phyloP scores from a whole-genome alignment of 1,140 invertebrate genomes.

The Procambarus virginalis region DNA sequence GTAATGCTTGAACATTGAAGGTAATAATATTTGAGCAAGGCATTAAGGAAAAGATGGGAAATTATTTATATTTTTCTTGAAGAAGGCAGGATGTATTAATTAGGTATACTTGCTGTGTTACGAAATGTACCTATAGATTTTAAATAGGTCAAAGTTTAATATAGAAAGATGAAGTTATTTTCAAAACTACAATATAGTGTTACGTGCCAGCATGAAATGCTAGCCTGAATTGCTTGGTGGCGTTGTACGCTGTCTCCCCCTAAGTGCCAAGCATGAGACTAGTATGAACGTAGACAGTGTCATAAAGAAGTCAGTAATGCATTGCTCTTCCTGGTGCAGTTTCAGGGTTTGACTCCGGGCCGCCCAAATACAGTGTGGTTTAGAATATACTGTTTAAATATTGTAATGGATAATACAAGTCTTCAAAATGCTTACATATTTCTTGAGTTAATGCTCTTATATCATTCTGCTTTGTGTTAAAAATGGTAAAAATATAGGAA shows the following conservation, averaged over 20 bases:
- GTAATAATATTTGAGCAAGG: not conserved
- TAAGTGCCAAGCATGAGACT: conserved; percentile 36
- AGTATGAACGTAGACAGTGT: not conserved
- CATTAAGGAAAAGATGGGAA: not conserved
- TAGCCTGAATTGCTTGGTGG: conserved; percentile 62
- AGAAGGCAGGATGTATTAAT: not conserved
- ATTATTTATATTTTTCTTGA: not conserved
- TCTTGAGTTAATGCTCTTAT: not conserved
- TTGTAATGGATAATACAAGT: not conserved
- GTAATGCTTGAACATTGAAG: not conserved
- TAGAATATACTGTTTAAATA: not conserved
- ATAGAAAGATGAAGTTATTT: conserved; percentile 53
- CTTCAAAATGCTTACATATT: conserved; percentile 1
- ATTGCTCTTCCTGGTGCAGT: conserved; percentile 37
- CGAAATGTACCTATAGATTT: not conserved
- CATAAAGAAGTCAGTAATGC: not conserved
- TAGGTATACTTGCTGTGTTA: conserved; percentile 20
- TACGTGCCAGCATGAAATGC: conserved; percentile 15
- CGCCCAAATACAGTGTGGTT: conserved; percentile 20
- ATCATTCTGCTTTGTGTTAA: not conserved
- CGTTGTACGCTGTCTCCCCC: conserved; percentile 39
- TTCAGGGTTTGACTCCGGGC: conserved; percentile 34
- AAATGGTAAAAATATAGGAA: conserved; percentile 2
- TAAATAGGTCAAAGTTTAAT: not conserved
- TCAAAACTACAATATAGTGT: conserved; percentile 13